phyloP scores from a whole-genome alignment of 2,113 vertebrate genomes.

The Synchiropus splendidus region DNA sequence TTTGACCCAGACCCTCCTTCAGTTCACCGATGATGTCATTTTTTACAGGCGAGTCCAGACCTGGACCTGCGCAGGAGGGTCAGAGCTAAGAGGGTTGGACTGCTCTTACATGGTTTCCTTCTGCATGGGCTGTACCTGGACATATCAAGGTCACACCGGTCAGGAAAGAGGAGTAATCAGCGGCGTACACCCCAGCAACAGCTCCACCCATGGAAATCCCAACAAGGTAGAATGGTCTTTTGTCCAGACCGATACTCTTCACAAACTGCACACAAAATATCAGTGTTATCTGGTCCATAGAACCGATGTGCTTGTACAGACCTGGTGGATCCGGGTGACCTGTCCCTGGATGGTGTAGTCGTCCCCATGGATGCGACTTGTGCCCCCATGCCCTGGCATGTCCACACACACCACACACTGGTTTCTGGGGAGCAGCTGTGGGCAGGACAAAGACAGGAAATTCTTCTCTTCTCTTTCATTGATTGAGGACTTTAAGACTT shows the following conservation, averaged over 20 bases:
- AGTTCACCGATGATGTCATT: slow-evolving; percentile 71
- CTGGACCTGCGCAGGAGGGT: slow-evolving; percentile 41
- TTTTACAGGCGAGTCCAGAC: slow-evolving; percentile 71
- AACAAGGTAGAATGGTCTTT: slow-evolving; percentile 39
- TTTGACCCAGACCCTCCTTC: slow-evolving; percentile 59
- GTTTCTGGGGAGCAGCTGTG: slow-evolving; percentile 76
- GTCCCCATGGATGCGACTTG: slow-evolving; percentile 73
- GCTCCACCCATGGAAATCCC: slow-evolving; percentile 54
- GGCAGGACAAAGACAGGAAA: no score
- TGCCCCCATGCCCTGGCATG: slow-evolving; percentile 91
- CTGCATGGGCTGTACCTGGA: slow-evolving; percentile 15
- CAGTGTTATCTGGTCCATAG: not conserved
- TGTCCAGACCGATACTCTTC: slow-evolving; percentile 39
- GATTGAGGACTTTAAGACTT: no score
- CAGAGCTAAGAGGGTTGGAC: no score
- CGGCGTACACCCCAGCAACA: slow-evolving; percentile 40
- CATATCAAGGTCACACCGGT: slow-evolving; percentile 39
- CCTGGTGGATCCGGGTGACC: slow-evolving; percentile 85
- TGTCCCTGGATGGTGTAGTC: slow-evolving; percentile 88
- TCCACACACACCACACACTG: slow-evolving; percentile 86
- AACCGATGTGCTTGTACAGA: slow-evolving; percentile 43
- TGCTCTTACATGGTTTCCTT: not conserved
- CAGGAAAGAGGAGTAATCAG: slow-evolving; percentile 16
- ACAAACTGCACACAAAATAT: slow-evolving; percentile 39
- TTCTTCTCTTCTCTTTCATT: no score